Evolutionary conservation across 2,888 invertebrate genomes (phyloP), one percentile per base, ranked within the genome.

Genomic region (Protonemura montana): DNA sequence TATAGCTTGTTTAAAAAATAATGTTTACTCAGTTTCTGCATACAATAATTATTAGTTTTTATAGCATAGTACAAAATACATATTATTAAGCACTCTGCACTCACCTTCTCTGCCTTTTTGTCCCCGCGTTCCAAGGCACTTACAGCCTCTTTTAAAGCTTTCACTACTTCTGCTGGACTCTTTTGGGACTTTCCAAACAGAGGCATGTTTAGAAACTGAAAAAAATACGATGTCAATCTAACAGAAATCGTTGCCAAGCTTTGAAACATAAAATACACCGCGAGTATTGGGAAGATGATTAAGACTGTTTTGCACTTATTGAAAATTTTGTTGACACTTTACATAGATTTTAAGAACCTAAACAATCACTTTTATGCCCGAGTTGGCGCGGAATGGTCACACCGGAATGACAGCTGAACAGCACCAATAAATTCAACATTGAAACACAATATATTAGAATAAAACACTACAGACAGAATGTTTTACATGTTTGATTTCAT

Each of bases 101-200:
- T 82, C 90, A 94, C 94, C 93, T 99, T 99, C 92, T 98, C 98
- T 86, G 97, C 96, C 92, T 98, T 99, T 91, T 98, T 98, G 91
- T 99, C 98, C 87, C 98, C 97, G 90, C 97, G 96, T 92, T 99
- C 98, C 90, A 99, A 93, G 88, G 97, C 96, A 91, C 96, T 95
- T 88, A 99, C 96, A 89, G 98, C 98, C 92, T 98, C 98, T 92
- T 97, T 97, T 89, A 98, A 93, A 89, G 95, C 94, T 91, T 96
- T 97, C 89, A 99, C 98, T 91, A 99, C 95, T 94, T 99, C 99
- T 91, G 97, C 97, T 90, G 99, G 99, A 93, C 97, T 98, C 93
- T 99, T 99, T 93, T 97, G 98, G 90, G 98, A 98, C 93, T 98
- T 98, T 92, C 98, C 98, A 94, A 99, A 99, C 92, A 99, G 95